Percentiles rank a stretch among this genome's conserved stretches.
These are phyloP conservation scores for Centropristis striata DNA, from an alignment of 2,113 vertebrate genomes.

Conservation along the genomic window DNA sequence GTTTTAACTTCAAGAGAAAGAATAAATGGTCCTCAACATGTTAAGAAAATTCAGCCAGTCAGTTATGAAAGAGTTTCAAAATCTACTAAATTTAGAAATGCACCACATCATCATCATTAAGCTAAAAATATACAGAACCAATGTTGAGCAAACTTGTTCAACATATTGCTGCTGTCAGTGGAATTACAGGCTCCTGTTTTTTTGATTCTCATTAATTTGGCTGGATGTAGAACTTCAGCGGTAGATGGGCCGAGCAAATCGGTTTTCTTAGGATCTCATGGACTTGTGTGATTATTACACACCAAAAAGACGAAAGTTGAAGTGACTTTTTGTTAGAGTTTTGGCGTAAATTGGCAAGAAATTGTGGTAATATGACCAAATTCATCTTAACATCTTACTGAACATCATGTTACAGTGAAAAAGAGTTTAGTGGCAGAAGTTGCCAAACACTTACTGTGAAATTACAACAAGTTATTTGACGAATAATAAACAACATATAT, in stretches of 20 bases:
- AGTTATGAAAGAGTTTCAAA: slow-evolving; percentile 11
- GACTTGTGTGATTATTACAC: neutral
- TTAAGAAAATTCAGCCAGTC: slow-evolving; percentile 2
- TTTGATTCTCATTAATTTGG: neutral
- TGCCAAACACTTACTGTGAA: too few species aligned
- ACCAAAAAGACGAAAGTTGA: neutral
- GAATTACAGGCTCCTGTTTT: neutral
- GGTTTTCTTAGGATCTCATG: neutral
- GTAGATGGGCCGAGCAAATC: neutral
- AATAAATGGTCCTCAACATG: slow-evolving; percentile 27
- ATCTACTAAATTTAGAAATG: neutral
- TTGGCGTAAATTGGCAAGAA: too few species aligned
- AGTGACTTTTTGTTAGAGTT: too few species aligned
- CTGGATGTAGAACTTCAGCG: neutral
- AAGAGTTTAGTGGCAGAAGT: too few species aligned
- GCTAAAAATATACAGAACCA: slow-evolving; percentile 15
- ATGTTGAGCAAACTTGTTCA: neutral
- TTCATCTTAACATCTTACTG: too few species aligned
- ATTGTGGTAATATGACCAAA: too few species aligned
- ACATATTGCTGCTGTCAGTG: neutral
- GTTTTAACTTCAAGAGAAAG: slow-evolving; percentile 12
- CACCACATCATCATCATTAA: neutral
- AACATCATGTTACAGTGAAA: too few species aligned
- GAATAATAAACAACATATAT: too few species aligned
- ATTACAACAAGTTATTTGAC: too few species aligned